Percentiles rank a stretch among this genome's conserved stretches.
These are phyloP conservation scores for Plebejus melissa DNA, from an alignment of 2,888 invertebrate species.

Conservation along the genomic window DNA sequence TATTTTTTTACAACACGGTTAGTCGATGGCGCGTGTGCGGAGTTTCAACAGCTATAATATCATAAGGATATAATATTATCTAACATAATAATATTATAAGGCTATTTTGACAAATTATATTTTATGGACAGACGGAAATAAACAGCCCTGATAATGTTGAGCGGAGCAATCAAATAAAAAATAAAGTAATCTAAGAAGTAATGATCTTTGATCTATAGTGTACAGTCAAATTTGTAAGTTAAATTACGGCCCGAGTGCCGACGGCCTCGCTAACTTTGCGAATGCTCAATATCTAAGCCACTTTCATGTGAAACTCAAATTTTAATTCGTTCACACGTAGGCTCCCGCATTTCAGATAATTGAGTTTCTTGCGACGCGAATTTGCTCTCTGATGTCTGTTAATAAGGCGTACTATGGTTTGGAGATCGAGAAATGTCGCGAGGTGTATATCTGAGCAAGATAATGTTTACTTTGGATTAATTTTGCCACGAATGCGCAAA, in stretches of 20 bases:
- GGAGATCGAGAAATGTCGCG: background rate
- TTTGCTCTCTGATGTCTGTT: background rate
- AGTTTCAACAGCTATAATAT: too few species aligned
- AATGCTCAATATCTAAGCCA: conserved; percentile 7
- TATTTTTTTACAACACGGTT: too few species aligned
- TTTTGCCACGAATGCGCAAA: background rate
- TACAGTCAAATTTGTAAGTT: conserved; percentile 4
- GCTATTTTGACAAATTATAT: too few species aligned
- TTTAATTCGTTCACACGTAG: conserved; percentile 20
- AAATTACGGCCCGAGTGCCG: background rate
- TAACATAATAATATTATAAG: too few species aligned
- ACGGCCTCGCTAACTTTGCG: conserved; percentile 11
- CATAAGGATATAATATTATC: too few species aligned
- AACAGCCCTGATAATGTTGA: too few species aligned
- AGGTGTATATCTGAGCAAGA: background rate
- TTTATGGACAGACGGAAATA: too few species aligned
- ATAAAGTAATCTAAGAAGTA: background rate
- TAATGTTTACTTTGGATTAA: conserved; percentile 18
- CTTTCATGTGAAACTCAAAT: conserved; percentile 19
- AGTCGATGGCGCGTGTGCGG: too few species aligned
- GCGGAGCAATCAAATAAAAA: too few species aligned
- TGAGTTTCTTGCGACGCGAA: background rate
- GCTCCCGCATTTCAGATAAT: background rate
- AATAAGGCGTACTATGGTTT: background rate
- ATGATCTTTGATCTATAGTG: background rate